A percentile compares a stretch with the other conserved stretches of the same genome.
Evolutionary conservation across 2,113 vertebrate species (phyloP).

Genomic region (Haplochromis burtoni): DNA sequence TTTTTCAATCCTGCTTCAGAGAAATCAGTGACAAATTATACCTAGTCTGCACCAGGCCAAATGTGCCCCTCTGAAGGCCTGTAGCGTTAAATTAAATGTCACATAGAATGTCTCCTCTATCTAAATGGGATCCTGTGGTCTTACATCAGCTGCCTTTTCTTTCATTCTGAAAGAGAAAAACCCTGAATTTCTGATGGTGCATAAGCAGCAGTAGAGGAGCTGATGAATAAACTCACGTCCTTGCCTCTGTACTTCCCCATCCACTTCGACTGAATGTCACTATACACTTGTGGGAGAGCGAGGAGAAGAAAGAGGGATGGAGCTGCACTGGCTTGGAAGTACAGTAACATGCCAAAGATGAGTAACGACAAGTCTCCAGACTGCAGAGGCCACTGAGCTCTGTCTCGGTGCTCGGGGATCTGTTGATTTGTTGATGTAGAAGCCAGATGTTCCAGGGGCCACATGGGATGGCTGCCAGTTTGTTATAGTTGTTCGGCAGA

Average conservation of each 20-base stretch:
- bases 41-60: not conserved
- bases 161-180: not conserved
- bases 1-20: not conserved
- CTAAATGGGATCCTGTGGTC: not conserved
- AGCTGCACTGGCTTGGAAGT: not conserved
- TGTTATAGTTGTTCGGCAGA: not conserved
- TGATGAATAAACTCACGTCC: conserved; percentile 1
- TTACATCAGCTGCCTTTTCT: conserved; percentile 14
- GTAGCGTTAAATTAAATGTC: not conserved
- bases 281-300: not conserved
- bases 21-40: not conserved
- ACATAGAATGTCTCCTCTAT: not conserved
- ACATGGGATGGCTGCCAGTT: not conserved
- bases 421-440: conserved; percentile 7
- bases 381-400: not conserved
- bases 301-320: not conserved
- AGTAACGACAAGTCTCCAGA: not conserved
- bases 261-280: not conserved
- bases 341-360: not conserved
- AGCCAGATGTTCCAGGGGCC: conserved; percentile 24
- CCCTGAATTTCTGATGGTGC: not conserved
- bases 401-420: not conserved
- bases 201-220: not conserved
- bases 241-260: not conserved
- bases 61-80: not conserved